A percentile compares a stretch with the other conserved stretches of the same genome.
These are phyloP conservation scores for Drosophila sp. DNA, from an alignment of 1,140 invertebrate genomes.

Conservation along the genomic window DNA sequence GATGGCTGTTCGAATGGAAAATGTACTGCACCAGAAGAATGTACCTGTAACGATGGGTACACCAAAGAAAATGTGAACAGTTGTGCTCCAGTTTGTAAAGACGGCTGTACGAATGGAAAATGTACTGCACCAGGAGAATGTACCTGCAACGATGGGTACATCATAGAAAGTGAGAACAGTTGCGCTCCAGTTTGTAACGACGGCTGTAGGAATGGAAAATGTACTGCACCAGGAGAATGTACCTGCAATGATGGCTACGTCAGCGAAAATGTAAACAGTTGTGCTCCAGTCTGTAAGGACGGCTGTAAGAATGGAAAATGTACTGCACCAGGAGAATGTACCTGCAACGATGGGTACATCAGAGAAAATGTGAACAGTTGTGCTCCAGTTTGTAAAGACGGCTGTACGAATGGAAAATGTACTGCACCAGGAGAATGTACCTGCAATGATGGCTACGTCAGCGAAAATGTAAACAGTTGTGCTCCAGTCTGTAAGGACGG, in stretches of 20 bases:
- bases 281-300: constrained; percentile 1
- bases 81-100: constrained; percentile 8
- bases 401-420: constrained; percentile 18
- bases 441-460: constrained; percentile 7
- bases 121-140: constrained; percentile 14
- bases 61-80: constrained; percentile 14
- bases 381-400: constrained; percentile 2
- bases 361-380: constrained; percentile 7
- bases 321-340: background rate
- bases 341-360: constrained; percentile 7
- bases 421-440: background rate
- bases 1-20: constrained; percentile 11
- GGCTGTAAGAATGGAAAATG: constrained; percentile 28
- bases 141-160: constrained; percentile 11
- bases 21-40: constrained; percentile 3
- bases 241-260: constrained; percentile 17
- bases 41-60: constrained; percentile 11
- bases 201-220: constrained; percentile 19
- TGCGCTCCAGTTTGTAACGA: constrained; percentile 5
- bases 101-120: constrained; percentile 7
- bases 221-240: constrained; percentile 11
- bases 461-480: constrained; percentile 18
- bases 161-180: background rate
- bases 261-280: constrained; percentile 3
- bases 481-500: background rate